Evolutionary conservation across 2,888 invertebrate species (phyloP), one percentile per base, ranked within the genome.

Genomic region (Drosophila yooni): DNA sequence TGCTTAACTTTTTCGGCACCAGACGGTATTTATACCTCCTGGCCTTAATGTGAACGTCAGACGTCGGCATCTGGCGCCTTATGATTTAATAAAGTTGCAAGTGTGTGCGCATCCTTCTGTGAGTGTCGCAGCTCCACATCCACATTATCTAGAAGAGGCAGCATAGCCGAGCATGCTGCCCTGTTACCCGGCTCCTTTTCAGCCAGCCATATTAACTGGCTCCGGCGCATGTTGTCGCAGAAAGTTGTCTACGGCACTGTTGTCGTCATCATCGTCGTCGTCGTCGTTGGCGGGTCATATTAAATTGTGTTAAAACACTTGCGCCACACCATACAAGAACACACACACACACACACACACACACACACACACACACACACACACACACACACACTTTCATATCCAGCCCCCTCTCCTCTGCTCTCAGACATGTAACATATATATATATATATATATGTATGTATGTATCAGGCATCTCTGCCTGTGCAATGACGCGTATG

Each of bases 241-340:
- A 54, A 54, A 54, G 74, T 71, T 56, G 66, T 52, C 62, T 68
- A 62, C 27, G 40, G 36, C 27, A 18, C 33, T 40, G 34, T 48
- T 25, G 25, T 59, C 34, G 52, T 67, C 38, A 34, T 67, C 38
- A 25, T 52, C 29, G 8, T 29, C 56, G n/a, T 53, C 34, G 7
- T 53, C 34, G 52, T 51, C 50, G 46, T 18, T 61, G 76, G 76
- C 76, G 70, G 77, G 73, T 65, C 68, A 77, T 77, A 77, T 77
- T 77, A 77, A 77, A 77, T 77, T 77, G 77, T 77, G 77, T 77
- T 77, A 77, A 77, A 77, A 77, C 77, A 77, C 77, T 77, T 77
- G 77, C 66, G 77, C 77, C 64, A 60, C 66, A 73, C 73, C 61
- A 60, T 69, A 63, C 69, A 77, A 73, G 73, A n/a, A 40, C 58